Base-by-base conservation (phyloP, 1,140 invertebrate genomes). In the Ceratosolen fusciceps region DNA sequence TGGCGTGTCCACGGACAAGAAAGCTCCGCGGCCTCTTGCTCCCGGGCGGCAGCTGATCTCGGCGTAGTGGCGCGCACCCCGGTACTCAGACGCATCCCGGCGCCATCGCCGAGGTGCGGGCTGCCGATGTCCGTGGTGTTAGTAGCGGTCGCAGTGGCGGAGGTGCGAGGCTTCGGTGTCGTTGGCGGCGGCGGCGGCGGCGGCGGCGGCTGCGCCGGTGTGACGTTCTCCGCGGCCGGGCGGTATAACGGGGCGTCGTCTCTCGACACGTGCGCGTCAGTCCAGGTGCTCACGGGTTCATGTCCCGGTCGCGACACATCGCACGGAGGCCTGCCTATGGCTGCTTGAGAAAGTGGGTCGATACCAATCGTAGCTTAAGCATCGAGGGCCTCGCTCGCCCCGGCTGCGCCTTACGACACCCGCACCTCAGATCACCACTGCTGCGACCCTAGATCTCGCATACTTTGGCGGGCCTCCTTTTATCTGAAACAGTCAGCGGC, bases 301-400 rank as follows among this genome's bases (percentile, higher is more conserved):
- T 94, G 92, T 95, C 94, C 91, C 94, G 91, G 92, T 94, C 94
- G 84, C 93, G 93, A 91, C 93, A 95, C 94, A 95, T 94, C 88
- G 79, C 73, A 24, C 9, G 16, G 5, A 8, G 60, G 72, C 16
- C 70, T 62, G 52, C 91, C 93, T 95, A 96, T 93, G 95, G 95
- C 90, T 96, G 95, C 91, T 96, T 96, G 90, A 96, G 91, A 89
- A 96, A 96, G 88, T 96, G 95, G 88, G 95, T 96, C 86, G 95
- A 95, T 79, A 96, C 95, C 87, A 96, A 92, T 91, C 95, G 94
- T 93, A 96, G 94, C 91, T 94, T 96, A 92, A 96, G 94, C 95
- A 96, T 96, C 87, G 90, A 88, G 85, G 84, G 87, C 85, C 84
- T 39, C 71, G 65, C 77, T 47, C 67, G 58, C 76, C 54, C 67